These are phyloP conservation scores for Smutsia temminckii DNA, from an alignment of 2,797 vertebrate species.

Conservation along the genomic window DNA sequence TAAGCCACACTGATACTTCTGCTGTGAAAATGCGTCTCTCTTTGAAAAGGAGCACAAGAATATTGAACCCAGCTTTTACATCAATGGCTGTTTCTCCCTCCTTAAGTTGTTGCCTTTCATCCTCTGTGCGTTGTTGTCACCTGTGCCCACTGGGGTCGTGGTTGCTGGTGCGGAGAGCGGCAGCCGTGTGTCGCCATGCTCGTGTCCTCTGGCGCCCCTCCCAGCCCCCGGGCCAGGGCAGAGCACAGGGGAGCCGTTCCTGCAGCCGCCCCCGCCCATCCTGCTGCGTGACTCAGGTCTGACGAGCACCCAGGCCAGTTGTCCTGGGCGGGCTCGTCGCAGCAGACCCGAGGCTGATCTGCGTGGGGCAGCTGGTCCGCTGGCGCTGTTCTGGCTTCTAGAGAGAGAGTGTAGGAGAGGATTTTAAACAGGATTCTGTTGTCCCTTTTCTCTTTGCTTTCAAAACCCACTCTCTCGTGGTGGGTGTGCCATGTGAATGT, in stretches of 20 bases:
- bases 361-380: neutral
- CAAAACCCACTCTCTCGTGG: neutral
- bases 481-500: accelerated
- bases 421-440: neutral
- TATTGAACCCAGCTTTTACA: no score
- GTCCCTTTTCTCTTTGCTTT: neutral
- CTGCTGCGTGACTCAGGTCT: neutral
- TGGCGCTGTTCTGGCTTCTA: neutral
- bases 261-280: neutral
- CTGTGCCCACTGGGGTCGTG: no score
- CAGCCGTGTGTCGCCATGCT: neutral
- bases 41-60: neutral
- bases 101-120: no score
- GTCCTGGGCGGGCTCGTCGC: neutral
- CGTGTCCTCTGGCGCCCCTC: neutral
- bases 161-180: no score
- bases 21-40: accelerated
- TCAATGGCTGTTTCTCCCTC: neutral
- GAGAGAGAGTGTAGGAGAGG: neutral
- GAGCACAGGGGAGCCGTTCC: no score
- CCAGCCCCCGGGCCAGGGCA: neutral
- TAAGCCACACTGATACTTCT: neutral
- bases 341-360: neutral
- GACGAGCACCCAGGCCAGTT: neutral
- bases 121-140: no score